These are phyloP conservation scores for Anhinga anhinga DNA, from an alignment of 2,113 vertebrate species.

Conservation along the genomic window DNA sequence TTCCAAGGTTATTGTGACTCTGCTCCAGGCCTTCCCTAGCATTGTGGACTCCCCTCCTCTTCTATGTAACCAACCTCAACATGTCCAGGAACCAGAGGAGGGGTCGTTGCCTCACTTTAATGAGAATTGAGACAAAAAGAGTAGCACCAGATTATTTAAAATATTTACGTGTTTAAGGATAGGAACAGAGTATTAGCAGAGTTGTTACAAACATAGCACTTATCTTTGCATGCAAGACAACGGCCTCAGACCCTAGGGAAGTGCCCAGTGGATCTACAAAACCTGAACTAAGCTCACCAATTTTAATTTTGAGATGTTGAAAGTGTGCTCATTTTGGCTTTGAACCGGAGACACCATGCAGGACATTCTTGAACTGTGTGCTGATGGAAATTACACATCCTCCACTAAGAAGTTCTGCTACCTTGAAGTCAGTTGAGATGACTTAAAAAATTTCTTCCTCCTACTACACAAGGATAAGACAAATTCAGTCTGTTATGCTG, in stretches of 20 bases:
- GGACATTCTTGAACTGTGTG: background rate
- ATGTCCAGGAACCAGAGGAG: background rate
- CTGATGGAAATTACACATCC: background rate
- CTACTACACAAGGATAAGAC: background rate
- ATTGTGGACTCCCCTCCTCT: background rate
- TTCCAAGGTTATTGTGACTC: background rate
- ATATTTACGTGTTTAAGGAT: background rate
- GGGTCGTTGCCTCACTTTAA: background rate
- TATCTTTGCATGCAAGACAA: background rate
- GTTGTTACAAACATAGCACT: background rate
- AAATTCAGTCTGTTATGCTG: background rate
- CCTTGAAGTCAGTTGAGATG: background rate
- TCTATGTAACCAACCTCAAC: background rate
- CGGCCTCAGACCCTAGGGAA: background rate
- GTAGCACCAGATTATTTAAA: background rate
- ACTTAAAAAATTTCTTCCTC: background rate
- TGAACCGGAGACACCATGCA: background rate
- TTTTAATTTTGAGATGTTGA: background rate
- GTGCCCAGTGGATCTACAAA: background rate
- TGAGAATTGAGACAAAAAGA: background rate
- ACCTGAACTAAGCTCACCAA: background rate
- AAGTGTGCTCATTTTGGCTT: background rate
- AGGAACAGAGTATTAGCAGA: background rate
- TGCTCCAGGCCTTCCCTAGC: background rate
- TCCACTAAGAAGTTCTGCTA: background rate